Base-by-base conservation (phyloP, 2,797 vertebrate genomes). In the Peromyscus nudipes region DNA sequence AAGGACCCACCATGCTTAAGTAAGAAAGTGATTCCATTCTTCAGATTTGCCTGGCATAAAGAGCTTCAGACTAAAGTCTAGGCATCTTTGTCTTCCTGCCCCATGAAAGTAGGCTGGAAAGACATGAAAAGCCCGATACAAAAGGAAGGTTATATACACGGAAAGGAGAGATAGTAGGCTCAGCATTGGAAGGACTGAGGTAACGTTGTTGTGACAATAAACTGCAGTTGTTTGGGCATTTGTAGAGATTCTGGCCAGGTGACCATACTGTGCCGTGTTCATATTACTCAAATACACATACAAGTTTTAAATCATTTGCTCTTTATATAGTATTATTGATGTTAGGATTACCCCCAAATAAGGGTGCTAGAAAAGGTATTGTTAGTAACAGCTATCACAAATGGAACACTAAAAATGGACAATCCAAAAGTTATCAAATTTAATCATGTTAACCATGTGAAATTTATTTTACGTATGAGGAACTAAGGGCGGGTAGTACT, bases 21-120 rank as follows among this genome's bases (percentile, higher is more conserved):
- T 46, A 97, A 75, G 55, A 81, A 94, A 87, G 34, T 57, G 71
- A 93, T 84, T 94, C 77, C 43, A 76, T 40, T 92, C 94, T 95
- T 97, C 79, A 52, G 55, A 96, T 75, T 97, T 69, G 93, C 37
- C 31, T 0, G 1, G 43, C 4, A 7, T 64, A 4, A 83, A 95
- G 11, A 89, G n/a, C 92, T 95, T 97, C 71, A 60, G 55, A 96
- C 76, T 95, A 40, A 96, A 91, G 29, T 25, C 0, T 86, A 88
- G 73, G 84, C 85, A 93, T 97, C 73, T 34, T 89, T 92, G 34
- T 84, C 83, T 69, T 91, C 83, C 87, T 96, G 95, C 90, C 79
- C 96, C 11, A 25, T 91, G 82, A 97, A 89, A 97, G 92, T 81
- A 97, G 34, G 37, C 71, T 89, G 31, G 94, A 97, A 96, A 94